These are phyloP conservation scores for Neria commutata DNA, from an alignment of 2,888 invertebrate species.

Conservation along the genomic window DNA sequence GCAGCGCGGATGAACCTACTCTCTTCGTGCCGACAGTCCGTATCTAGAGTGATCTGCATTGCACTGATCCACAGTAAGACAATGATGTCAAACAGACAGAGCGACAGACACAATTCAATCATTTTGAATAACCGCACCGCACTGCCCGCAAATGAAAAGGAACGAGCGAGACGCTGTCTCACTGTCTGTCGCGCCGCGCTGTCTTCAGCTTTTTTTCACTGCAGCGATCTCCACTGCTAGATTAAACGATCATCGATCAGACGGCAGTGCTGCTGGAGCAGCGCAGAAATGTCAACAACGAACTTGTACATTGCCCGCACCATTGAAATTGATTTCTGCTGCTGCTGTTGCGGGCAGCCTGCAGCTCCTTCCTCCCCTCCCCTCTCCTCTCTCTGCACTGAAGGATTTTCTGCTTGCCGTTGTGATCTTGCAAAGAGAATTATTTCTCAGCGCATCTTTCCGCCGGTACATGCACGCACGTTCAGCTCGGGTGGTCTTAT, in stretches of 20 bases:
- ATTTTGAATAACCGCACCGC: constrained; percentile 34
- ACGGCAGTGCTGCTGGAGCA: neutral
- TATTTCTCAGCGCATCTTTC: constrained; percentile 52
- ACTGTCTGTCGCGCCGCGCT: neutral
- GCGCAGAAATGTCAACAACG: constrained; percentile 1
- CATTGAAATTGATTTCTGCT: too few species aligned
- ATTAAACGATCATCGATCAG: constrained; percentile 51
- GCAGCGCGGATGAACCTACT: too few species aligned
- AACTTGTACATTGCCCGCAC: too few species aligned
- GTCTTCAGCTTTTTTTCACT: neutral
- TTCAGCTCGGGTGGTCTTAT: constrained; percentile 52
- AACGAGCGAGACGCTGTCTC: neutral
- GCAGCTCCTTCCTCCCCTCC: neutral
- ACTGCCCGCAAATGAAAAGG: neutral
- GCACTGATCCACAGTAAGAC: constrained; percentile 20
- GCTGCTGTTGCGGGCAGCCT: neutral
- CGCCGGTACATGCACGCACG: too few species aligned
- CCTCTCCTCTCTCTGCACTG: too few species aligned
- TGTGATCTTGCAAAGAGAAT: constrained; percentile 42
- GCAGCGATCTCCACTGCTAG: constrained; percentile 48
- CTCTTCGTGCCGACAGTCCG: neutral
- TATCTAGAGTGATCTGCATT: constrained; percentile 9
- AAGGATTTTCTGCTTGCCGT: too few species aligned
- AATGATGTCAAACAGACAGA: constrained; percentile 29
- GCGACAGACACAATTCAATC: constrained; percentile 55